phyloP scores from a whole-genome alignment of 2,888 invertebrate species.

The Frankliniella intonsa region DNA sequence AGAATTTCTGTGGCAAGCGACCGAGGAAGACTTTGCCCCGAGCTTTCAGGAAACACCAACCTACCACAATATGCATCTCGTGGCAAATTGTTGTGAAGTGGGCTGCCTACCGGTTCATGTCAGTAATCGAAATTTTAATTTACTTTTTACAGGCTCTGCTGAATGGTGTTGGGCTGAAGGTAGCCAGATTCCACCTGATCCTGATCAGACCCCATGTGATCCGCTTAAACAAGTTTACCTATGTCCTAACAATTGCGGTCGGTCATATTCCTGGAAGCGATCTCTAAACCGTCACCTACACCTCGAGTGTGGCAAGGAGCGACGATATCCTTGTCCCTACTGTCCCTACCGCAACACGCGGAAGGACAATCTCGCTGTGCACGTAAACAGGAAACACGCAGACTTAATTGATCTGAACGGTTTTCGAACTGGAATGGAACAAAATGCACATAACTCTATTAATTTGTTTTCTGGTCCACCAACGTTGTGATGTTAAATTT shows the following conservation, averaged over 20 bases:
- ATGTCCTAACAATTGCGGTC: neutral
- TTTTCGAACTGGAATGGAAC: no score
- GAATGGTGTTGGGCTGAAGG: neutral
- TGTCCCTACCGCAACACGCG: constrained; percentile 37
- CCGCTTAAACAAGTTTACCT: neutral
- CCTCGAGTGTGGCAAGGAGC: constrained; percentile 37
- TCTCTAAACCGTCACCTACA: constrained; percentile 45
- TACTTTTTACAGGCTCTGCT: neutral
- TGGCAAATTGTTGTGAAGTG: neutral
- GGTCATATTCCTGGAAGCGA: constrained; percentile 46
- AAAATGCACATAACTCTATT: no score
- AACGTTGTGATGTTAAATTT: no score
- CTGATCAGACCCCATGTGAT: neutral
- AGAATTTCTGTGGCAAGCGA: no score
- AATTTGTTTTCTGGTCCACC: no score
- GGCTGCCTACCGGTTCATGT: neutral
- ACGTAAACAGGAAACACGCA: constrained; percentile 35
- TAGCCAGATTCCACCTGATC: neutral
- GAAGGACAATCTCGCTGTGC: constrained; percentile 36
- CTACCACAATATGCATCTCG: neutral
- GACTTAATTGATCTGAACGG: constrained; percentile 30
- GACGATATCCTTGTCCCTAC: constrained; percentile 37
- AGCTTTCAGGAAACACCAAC: no score
- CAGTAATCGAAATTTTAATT: no score
- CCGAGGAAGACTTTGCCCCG: no score